Evolutionary conservation across 2,888 invertebrate genomes (phyloP).

Genomic region (Amphipoea oculea): DNA sequence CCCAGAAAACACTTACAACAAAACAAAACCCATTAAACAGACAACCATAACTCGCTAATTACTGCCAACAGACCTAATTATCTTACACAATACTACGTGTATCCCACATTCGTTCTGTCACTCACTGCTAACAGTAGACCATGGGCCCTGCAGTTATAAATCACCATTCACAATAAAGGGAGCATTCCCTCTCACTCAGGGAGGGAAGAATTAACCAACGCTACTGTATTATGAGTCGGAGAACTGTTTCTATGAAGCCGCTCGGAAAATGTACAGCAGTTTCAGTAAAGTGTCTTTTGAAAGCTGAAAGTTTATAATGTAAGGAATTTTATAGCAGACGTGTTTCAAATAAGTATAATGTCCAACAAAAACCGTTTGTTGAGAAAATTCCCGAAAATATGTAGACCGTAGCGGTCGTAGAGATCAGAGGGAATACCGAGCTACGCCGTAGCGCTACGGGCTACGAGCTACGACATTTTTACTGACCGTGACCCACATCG

Average conservation of each 20-base stretch:
- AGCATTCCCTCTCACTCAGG: slow-evolving; percentile 44
- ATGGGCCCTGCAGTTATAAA: slow-evolving; percentile 51
- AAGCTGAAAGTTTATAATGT: background rate
- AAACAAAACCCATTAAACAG: background rate
- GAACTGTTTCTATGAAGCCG: slow-evolving; percentile 19
- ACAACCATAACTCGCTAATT: background rate
- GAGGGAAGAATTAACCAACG: slow-evolving; percentile 37
- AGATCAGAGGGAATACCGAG: background rate
- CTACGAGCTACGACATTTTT: slow-evolving; percentile 24
- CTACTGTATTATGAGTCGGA: slow-evolving; percentile 1
- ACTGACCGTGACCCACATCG: background rate
- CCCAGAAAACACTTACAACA: background rate
- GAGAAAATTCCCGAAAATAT: slow-evolving; percentile 2
- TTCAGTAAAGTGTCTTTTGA: background rate
- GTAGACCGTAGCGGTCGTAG: slow-evolving; percentile 1
- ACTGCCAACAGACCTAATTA: background rate
- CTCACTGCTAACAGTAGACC: background rate
- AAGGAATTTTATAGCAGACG: background rate
- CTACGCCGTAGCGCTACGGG: slow-evolving; percentile 49
- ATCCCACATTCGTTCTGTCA: slow-evolving; percentile 25
- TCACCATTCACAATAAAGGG: slow-evolving; percentile 59
- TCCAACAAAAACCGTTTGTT: background rate
- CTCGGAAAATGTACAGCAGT: background rate
- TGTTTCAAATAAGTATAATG: background rate
- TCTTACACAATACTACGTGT: background rate